These are phyloP conservation scores for Sapayoa aenigma DNA, from an alignment of 2,113 vertebrate species.

Conservation along the genomic window DNA sequence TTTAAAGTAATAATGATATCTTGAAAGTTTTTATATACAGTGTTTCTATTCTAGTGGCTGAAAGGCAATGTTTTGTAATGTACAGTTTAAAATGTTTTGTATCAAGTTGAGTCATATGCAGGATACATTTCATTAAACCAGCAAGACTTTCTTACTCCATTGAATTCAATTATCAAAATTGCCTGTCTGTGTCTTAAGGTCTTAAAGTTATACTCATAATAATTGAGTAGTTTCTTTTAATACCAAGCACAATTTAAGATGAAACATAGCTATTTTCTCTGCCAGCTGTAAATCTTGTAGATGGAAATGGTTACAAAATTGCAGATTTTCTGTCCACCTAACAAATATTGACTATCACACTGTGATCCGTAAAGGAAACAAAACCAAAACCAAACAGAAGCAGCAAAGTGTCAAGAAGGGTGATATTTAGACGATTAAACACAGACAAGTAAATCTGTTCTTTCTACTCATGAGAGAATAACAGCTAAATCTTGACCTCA, in stretches of 20 bases:
- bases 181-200: slow-evolving; percentile 26
- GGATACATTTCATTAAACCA: slow-evolving; percentile 66
- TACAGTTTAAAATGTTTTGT: slow-evolving; percentile 53
- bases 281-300: slow-evolving; percentile 12
- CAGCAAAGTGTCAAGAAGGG: not conserved
- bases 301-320: slow-evolving; percentile 18
- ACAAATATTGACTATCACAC: not conserved
- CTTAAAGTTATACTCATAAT: slow-evolving; percentile 53
- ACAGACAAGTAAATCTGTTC: not conserved
- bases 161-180: slow-evolving; percentile 71
- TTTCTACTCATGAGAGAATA: not conserved
- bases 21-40: slow-evolving; percentile 15
- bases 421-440: not conserved
- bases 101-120: slow-evolving; percentile 43
- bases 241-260: slow-evolving; percentile 35
- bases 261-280: slow-evolving; percentile 13
- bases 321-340: not conserved
- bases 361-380: not conserved
- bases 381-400: not conserved
- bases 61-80: slow-evolving; percentile 55
- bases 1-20: slow-evolving; percentile 48
- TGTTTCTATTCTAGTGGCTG: slow-evolving; percentile 3
- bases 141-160: slow-evolving; percentile 55
- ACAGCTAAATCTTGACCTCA: not conserved
- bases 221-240: slow-evolving; percentile 45